Evolutionary conservation across 2,113 vertebrate species (phyloP), one percentile per base, ranked within the genome.

Genomic region (Benitochromis conjunctus): DNA sequence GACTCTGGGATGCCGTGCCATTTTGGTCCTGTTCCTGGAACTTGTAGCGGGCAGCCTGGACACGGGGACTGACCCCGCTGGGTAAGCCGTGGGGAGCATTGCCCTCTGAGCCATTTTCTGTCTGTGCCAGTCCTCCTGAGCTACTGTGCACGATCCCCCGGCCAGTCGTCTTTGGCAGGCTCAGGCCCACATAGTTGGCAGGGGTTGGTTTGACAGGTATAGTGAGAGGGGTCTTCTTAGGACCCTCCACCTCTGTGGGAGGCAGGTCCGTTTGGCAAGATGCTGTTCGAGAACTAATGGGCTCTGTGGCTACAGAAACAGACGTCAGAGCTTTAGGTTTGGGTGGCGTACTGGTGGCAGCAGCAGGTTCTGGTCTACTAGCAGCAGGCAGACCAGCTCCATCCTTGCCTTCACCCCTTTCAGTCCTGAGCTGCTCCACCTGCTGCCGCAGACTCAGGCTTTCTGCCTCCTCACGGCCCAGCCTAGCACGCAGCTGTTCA

Each of bases 21-120:
- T 99, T 99, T 96, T 99, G 98, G 96, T 99, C 98, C 94, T 97
- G 98, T 91, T 99, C 99, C 95, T 99, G 99, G 95, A 99, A 99
- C 95, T 98, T 97, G 95, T 98, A 99, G 24, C 98, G 96, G 77
- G 98, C 98, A 18, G 98, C 98, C 92, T 99, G 98, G 88, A 99
- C 94, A 4, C 98, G 97, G 1, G 98, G 97, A 89, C 97, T 99
- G 53, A 98, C 96, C 80, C 98, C 97, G 6, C 94, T 96, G 43
- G 97, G 97, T 48, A 97, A 62, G 54, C 95, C 80, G 5, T 90
- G 96, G 74, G 94, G 92, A 0, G 90, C 93, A 86, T 94, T 92
- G 91, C 54, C 19, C 86, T 96, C 96, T n/a, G 94, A 90, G 87
- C 95, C 99, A 29, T 99, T 99, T 91, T 99, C 98, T 55, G 96